Evolutionary conservation across 2,797 vertebrate species (phyloP).

Genomic region (Acanthornis magna): DNA sequence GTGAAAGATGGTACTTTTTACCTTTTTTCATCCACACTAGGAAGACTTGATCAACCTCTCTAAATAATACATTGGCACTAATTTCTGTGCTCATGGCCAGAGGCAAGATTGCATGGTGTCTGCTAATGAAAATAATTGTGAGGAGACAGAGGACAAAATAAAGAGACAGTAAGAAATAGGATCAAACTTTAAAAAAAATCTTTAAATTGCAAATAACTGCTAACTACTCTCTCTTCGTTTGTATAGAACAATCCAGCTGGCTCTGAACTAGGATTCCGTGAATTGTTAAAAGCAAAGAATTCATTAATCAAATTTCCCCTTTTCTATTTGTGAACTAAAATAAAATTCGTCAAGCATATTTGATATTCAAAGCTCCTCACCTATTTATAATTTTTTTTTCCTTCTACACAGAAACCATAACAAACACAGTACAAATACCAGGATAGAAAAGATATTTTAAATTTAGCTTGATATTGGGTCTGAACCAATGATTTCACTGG

Average conservation of each 20-base stretch:
- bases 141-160: background rate
- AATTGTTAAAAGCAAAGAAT: background rate
- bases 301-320: background rate
- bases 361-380: background rate
- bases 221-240: background rate
- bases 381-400: background rate
- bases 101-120: background rate
- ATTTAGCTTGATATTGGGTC: background rate
- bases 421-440: background rate
- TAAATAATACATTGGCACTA: constrained; percentile 56
- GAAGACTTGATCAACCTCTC: constrained; percentile 51
- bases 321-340: background rate
- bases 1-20: background rate
- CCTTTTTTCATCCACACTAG: background rate
- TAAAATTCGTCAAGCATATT: background rate
- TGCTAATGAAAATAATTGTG: background rate
- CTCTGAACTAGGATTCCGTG: background rate
- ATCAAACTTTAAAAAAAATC: background rate
- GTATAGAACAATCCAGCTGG: background rate
- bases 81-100: background rate
- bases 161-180: background rate
- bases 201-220: background rate
- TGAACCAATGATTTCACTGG: background rate
- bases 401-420: background rate
- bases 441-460: background rate